These are phyloP conservation scores for Pavo muticus DNA, from an alignment of 2,113 vertebrate species.

Conservation along the genomic window DNA sequence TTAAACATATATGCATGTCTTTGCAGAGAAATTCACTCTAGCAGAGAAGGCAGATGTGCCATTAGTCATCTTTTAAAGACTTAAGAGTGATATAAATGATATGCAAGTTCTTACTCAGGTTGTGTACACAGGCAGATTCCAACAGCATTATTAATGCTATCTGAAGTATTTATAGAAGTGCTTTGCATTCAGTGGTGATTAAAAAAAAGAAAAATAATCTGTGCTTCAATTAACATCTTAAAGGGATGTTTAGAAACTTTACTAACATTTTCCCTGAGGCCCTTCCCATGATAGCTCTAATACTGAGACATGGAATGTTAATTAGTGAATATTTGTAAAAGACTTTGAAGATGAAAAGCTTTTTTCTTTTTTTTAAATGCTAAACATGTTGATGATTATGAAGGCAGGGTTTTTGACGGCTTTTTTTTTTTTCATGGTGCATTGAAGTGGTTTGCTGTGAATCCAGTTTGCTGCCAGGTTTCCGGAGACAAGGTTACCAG, in stretches of 20 bases:
- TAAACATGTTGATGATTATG: neutral
- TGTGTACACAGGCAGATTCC: neutral
- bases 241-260: slow-evolving; percentile 2
- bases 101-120: neutral
- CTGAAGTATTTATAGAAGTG: slow-evolving; percentile 53
- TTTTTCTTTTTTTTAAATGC: neutral
- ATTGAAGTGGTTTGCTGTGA: slow-evolving; percentile 13
- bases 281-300: slow-evolving; percentile 12
- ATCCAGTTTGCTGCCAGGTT: neutral
- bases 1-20: neutral
- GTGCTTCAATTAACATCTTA: neutral
- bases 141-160: neutral
- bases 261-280: neutral
- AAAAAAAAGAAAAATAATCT: neutral
- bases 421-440: neutral
- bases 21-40: neutral
- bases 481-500: neutral
- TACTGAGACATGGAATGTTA: neutral
- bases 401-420: slow-evolving; percentile 22
- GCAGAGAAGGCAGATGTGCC: neutral
- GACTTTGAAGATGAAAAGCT: slow-evolving; percentile 43
- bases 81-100: neutral
- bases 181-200: slow-evolving; percentile 1
- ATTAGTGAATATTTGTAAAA: slow-evolving; percentile 12
- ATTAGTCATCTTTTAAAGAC: neutral